Evolutionary conservation across 37 sponge, comb jelly and placozoan genomes (phyloP).

Genomic region (Oscarella lobularis): DNA sequence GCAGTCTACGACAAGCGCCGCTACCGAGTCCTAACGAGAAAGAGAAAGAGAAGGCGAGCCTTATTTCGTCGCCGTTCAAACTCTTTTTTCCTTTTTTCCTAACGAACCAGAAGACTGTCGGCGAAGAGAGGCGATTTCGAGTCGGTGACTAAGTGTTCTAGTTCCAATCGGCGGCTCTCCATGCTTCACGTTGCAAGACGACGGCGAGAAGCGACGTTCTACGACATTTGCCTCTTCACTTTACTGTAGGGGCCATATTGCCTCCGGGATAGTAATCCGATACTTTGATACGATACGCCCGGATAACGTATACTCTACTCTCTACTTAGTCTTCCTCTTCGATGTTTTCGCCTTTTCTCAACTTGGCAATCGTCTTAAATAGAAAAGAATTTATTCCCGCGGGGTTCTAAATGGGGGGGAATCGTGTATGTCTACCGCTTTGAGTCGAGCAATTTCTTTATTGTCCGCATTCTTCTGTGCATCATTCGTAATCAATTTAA

Average conservation of each 20-base stretch:
- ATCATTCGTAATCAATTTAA: slow-evolving; percentile 46
- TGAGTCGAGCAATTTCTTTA: slow-evolving; percentile 36
- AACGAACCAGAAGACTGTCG: background rate
- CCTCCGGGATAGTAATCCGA: too few species aligned
- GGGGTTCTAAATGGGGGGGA: background rate
- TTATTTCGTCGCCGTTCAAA: background rate
- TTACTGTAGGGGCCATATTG: too few species aligned
- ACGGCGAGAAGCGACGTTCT: background rate
- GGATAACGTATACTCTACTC: too few species aligned
- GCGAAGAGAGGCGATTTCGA: background rate
- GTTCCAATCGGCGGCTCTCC: background rate
- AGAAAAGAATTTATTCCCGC: background rate
- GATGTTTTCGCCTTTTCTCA: slow-evolving; percentile 28
- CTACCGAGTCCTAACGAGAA: slow-evolving; percentile 61
- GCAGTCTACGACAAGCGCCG: slow-evolving; percentile 68
- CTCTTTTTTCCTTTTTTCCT: too few species aligned
- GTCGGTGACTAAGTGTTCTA: background rate
- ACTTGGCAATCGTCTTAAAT: slow-evolving; percentile 33
- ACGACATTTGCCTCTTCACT: too few species aligned
- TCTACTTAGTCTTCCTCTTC: slow-evolving; percentile 21
- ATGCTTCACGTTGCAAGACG: background rate
- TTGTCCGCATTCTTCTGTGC: slow-evolving; percentile 40
- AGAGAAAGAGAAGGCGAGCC: slow-evolving; percentile 2
- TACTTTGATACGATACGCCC: too few species aligned
- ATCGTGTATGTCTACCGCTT: slow-evolving; percentile 21